A percentile compares a stretch with the other conserved stretches of the same genome.
Conservation (phyloP, 2,888 invertebrate species). For the Troilus luridus region DNA sequence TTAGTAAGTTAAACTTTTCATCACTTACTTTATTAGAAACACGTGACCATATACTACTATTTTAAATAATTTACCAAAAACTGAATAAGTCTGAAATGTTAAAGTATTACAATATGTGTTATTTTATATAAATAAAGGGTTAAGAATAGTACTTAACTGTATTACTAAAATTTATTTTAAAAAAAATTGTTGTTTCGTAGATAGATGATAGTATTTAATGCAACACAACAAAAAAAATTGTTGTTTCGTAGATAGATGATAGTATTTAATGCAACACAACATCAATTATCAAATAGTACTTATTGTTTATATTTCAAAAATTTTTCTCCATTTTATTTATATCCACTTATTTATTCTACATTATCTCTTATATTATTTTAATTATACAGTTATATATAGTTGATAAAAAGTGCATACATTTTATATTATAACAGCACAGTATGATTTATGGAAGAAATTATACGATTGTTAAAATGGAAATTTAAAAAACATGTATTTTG, state of each 20-base stretch:
- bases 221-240: not conserved
- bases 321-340: too few species aligned
- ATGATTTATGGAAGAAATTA: not conserved
- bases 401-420: not conserved
- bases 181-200: not conserved
- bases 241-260: too few species aligned
- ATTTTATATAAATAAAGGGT: not conserved
- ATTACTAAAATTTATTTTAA: not conserved
- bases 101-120: not conserved
- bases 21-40: not conserved
- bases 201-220: not conserved
- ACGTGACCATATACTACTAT: not conserved
- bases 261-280: not conserved
- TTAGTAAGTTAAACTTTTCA: not conserved
- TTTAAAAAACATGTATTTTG: not conserved
- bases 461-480: not conserved
- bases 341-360: not conserved
- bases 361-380: not conserved
- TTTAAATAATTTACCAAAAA: constrained; percentile 4
- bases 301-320: not conserved
- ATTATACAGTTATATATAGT: not conserved
- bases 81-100: not conserved
- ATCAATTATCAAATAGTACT: not conserved
- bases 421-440: not conserved
- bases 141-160: not conserved